Percentiles rank a stretch among this genome's conserved stretches.
Conservation (phyloP, 2,797 vertebrate genomes). For the Adelosebastes latens region DNA sequence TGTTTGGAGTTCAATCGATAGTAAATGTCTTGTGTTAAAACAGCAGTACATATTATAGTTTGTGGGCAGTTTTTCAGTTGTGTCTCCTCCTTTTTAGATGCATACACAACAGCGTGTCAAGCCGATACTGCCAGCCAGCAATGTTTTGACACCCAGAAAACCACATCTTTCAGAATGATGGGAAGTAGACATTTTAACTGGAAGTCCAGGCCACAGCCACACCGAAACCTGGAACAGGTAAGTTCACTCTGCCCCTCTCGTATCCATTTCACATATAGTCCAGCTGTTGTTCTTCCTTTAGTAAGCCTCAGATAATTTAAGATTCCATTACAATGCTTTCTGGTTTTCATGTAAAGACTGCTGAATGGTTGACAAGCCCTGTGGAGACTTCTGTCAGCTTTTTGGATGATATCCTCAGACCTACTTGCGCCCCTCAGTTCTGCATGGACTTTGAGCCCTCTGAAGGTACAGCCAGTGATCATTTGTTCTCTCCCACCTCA, state of each 20-base stretch:
- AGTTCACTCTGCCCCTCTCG: neutral
- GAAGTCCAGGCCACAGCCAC: conserved; percentile 29
- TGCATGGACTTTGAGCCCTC: conserved; percentile 50
- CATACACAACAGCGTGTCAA: conserved; percentile 1
- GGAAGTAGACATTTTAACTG: conserved; percentile 48
- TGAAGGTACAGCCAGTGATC: conserved; percentile 5
- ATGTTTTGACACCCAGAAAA: neutral
- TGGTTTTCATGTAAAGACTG: conserved; percentile 60
- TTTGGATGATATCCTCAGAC: conserved; percentile 48
- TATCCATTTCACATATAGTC: neutral
- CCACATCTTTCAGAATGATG: conserved; percentile 21
- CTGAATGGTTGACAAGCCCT: conserved; percentile 50
- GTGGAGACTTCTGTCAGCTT: conserved; percentile 21
- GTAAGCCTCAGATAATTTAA: neutral
- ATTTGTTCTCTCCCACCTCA: conserved; percentile 42
- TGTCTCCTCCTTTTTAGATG: conserved; percentile 28
- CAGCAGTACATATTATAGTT: neutral
- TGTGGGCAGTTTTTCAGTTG: neutral
- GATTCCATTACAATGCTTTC: neutral
- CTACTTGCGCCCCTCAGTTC: conserved; percentile 43
- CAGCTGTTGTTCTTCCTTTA: neutral
- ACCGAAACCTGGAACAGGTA: conserved; percentile 59
- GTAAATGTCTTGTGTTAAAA: neutral
- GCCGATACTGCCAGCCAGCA: neutral
- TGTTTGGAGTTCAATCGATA: neutral